Base-by-base conservation (phyloP, 2,113 vertebrate species). In the Pandion haliaetus region DNA sequence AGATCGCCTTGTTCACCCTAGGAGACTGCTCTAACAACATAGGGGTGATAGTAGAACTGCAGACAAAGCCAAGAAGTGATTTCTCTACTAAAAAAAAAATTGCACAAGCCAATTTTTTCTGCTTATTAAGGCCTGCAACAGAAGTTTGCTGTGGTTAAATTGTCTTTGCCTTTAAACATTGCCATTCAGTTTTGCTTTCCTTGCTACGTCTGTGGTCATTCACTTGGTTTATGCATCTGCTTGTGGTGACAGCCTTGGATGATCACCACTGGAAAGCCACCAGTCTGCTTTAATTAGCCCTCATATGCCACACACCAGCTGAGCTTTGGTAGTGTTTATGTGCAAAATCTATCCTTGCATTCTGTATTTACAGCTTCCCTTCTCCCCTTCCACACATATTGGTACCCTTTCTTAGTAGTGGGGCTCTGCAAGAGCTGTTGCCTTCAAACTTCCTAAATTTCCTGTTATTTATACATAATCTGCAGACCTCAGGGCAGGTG, bases 131-230 rank as follows among this genome's bases (percentile, higher is more conserved):
- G 29, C n/a, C 45, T n/a, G 38, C 32, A 47, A 54, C 12, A 40
- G 20, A 66, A 81, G 32, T 65, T 77, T 65, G 19, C 50, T 50
- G 44, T n/a, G 25, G 29, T 65, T 77, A 58, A 50, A 45, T 58
- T 12, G 6, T n/a, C 38, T 66, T 72, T 78, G 25, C 31, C n/a
- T 61, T 79, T 36, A 49, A 83, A 67, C 10, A 20, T 50, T 9
- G 14, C 40, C 10, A 6, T 11, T 73, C 9, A 13, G 21, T 49
- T 79, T 67, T 84, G 31, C 23, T 67, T 67, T 84, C 19, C 54
- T 67, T 73, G 23, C 31, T 62, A 10, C 0, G 0, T 73, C 28
- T 67, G 7, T 32, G 38, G 54, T 29, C 1, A 1, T 73, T 73
- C 38, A 14, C 25, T n/a, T 29, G 34, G 13, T 55, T 88, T 25